These are phyloP conservation scores for Erithacus rubecula DNA, from an alignment of 2,797 vertebrate species.

Conservation along the genomic window DNA sequence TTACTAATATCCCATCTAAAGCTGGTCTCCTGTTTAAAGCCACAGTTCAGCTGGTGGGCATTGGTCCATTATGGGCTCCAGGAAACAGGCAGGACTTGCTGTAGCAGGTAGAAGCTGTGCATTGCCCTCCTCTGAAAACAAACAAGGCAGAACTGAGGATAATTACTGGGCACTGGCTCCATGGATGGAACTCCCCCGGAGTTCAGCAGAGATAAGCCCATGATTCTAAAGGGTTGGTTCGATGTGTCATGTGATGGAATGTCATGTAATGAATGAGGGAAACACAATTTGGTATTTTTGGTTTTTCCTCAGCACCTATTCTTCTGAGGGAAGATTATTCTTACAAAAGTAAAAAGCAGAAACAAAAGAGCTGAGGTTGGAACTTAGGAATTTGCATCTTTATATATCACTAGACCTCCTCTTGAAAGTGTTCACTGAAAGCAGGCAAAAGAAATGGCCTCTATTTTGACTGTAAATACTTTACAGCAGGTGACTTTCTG, in stretches of 20 bases:
- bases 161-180: background rate
- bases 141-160: background rate
- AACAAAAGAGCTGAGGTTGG: background rate
- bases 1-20: background rate
- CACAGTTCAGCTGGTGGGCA: background rate
- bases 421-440: background rate
- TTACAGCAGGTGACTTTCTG: background rate
- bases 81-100: background rate
- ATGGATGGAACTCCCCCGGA: background rate
- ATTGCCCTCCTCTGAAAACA: background rate
- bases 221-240: background rate
- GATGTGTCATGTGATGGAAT: background rate
- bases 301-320: background rate
- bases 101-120: background rate
- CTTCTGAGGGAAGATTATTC: background rate
- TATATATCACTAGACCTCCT: background rate
- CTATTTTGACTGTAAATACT: background rate
- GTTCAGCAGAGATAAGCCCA: background rate
- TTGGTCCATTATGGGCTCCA: background rate
- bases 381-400: background rate
- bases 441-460: background rate
- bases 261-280: background rate
- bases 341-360: rapidly evolving
- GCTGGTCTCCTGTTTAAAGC: background rate
- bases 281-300: background rate